A percentile compares a stretch with the other conserved stretches of the same genome.
phyloP scores from a whole-genome alignment of 2,113 vertebrate genomes.

The Salminus brasiliensis region DNA sequence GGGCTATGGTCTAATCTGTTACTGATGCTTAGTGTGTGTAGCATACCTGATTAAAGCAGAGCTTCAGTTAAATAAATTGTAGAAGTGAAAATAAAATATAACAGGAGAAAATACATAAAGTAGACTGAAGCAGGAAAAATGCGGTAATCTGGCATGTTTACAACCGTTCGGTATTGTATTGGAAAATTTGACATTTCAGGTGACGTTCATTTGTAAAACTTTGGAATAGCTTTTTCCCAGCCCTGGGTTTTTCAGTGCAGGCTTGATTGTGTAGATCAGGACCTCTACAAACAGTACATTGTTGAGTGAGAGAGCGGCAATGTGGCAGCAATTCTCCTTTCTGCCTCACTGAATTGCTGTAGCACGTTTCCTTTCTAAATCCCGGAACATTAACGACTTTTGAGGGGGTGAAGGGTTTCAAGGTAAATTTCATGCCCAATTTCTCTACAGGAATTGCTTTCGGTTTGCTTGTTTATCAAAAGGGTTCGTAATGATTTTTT shows the following conservation, averaged over 20 bases:
- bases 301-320: slow-evolving; percentile 52
- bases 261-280: neutral
- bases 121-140: neutral
- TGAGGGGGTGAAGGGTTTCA: slow-evolving; percentile 30
- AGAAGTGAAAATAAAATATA: neutral
- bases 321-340: slow-evolving; percentile 71
- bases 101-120: neutral
- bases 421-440: slow-evolving; percentile 68
- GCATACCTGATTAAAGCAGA: neutral
- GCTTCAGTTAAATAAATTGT: neutral
- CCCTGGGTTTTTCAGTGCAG: neutral
- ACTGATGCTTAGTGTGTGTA: slow-evolving; percentile 24
- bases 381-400: slow-evolving; percentile 54
- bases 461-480: slow-evolving; percentile 64
- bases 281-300: slow-evolving; percentile 3
- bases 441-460: slow-evolving; percentile 70
- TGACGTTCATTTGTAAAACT: slow-evolving; percentile 27
- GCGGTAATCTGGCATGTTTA: slow-evolving; percentile 12
- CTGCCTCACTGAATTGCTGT: slow-evolving; percentile 45
- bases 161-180: slow-evolving; percentile 25
- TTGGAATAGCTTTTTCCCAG: slow-evolving; percentile 2
- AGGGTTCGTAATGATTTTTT: slow-evolving; percentile 68
- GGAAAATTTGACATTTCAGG: slow-evolving; percentile 37
- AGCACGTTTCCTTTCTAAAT: slow-evolving; percentile 58
- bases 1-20: neutral